Percentiles rank a stretch among this genome's conserved stretches.
These are phyloP conservation scores for Drosophila neutralis DNA, from an alignment of 2,888 invertebrate species.

Conservation along the genomic window DNA sequence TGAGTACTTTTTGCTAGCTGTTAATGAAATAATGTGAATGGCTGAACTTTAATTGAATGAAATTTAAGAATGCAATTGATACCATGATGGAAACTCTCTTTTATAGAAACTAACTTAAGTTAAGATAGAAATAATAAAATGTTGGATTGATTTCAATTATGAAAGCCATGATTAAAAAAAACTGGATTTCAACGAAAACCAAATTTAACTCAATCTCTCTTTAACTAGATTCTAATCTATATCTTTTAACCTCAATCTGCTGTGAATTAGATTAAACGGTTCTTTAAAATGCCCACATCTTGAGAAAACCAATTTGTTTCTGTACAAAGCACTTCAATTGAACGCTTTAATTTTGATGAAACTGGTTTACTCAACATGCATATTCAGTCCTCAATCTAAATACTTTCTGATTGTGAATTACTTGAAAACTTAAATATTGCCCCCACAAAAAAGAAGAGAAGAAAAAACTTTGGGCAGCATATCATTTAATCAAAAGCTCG, in stretches of 20 bases:
- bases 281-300: background rate
- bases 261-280: background rate
- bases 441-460: constrained; percentile 17
- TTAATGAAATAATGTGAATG: background rate
- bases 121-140: background rate
- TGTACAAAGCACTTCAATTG: constrained; percentile 13
- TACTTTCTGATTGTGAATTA: constrained; percentile 22
- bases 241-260: background rate
- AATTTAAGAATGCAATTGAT: background rate
- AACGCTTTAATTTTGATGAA: constrained; percentile 29
- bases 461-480: constrained; percentile 36
- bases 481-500: constrained; percentile 72
- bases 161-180: background rate
- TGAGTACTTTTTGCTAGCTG: constrained; percentile 1
- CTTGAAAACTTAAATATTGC: constrained; percentile 32
- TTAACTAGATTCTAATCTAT: background rate
- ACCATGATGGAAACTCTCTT: background rate
- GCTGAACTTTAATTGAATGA: background rate
- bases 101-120: background rate
- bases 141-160: background rate
- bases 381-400: constrained; percentile 8
- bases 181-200: background rate
- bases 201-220: background rate
- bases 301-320: constrained; percentile 3
- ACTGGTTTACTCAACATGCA: constrained; percentile 35